Evolutionary conservation across 2,888 invertebrate species (phyloP).

Genomic region (Hirudinaria manillensis): DNA sequence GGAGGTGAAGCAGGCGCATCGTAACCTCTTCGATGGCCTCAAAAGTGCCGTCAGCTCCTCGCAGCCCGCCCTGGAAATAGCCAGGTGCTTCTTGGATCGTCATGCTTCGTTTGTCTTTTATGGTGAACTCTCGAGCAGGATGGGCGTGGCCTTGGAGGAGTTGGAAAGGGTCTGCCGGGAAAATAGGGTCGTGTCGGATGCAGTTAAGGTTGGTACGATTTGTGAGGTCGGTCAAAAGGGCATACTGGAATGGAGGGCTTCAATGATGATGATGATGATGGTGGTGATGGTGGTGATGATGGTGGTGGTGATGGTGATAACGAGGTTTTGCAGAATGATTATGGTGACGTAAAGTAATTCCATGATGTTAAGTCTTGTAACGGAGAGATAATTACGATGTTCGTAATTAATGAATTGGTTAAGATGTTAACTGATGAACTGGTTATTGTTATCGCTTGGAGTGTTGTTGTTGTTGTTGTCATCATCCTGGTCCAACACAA

Average conservation of each 20-base stretch:
- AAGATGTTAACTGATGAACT: no score
- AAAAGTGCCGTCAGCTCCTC: background rate
- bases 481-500: no score
- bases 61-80: background rate
- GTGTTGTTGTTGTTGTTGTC: no score
- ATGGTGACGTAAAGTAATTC: no score
- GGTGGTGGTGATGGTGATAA: no score
- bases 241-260: background rate
- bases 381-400: no score
- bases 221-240: no score
- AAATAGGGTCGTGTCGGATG: background rate
- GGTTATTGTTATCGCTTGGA: no score
- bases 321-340: no score
- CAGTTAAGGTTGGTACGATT: background rate
- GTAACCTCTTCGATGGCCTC: background rate
- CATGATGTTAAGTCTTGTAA: no score
- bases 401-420: no score
- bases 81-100: background rate
- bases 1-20: constrained; percentile 8
- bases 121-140: constrained; percentile 1
- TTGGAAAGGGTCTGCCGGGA: background rate
- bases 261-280: background rate
- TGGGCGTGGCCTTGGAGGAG: background rate
- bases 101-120: background rate
- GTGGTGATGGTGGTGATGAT: no score